A percentile compares a stretch with the other conserved stretches of the same genome.
Conservation (phyloP, 2,888 invertebrate genomes). For the Cordylochernes scorpioides region DNA sequence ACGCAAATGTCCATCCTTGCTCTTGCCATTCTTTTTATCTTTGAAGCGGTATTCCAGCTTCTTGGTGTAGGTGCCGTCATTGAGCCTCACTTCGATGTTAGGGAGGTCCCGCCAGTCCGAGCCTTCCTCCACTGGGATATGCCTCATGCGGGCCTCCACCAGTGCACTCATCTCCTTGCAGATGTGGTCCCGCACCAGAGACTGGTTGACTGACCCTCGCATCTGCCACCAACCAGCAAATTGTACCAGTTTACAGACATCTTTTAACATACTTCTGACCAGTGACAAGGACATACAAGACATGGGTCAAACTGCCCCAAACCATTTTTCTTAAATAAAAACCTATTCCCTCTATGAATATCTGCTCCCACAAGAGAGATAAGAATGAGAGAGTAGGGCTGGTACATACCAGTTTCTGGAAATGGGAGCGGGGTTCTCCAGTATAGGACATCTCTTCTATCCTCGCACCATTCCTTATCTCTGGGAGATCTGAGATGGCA, state of each 20-base stretch:
- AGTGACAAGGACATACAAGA: background rate
- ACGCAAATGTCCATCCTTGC: constrained; percentile 28
- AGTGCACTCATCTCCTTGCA: constrained; percentile 58
- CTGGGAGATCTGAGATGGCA: constrained; percentile 52
- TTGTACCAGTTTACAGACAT: too few relatives aligned
- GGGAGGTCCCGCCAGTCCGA: constrained; percentile 67
- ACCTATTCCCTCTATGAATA: too few relatives aligned
- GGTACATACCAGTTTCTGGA: constrained; percentile 32
- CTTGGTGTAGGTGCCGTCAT: constrained; percentile 38
- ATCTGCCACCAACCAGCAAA: too few relatives aligned
- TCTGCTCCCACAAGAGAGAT: background rate
- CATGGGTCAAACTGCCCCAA: too few relatives aligned
- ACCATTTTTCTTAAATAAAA: too few relatives aligned
- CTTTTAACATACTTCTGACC: too few relatives aligned
- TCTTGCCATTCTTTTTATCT: constrained; percentile 29
- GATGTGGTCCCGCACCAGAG: constrained; percentile 39
- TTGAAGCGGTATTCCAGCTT: constrained; percentile 32
- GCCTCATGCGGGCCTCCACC: constrained; percentile 44
- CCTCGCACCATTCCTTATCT: constrained; percentile 41
- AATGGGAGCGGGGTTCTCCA: constrained; percentile 40
- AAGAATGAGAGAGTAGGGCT: background rate
- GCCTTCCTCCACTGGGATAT: constrained; percentile 43
- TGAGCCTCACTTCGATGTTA: constrained; percentile 39
- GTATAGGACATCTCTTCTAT: constrained; percentile 41
- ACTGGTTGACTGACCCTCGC: constrained; percentile 31